These are phyloP conservation scores for Amphipyra berbera DNA, from an alignment of 2,888 invertebrate genomes.

Conservation along the genomic window DNA sequence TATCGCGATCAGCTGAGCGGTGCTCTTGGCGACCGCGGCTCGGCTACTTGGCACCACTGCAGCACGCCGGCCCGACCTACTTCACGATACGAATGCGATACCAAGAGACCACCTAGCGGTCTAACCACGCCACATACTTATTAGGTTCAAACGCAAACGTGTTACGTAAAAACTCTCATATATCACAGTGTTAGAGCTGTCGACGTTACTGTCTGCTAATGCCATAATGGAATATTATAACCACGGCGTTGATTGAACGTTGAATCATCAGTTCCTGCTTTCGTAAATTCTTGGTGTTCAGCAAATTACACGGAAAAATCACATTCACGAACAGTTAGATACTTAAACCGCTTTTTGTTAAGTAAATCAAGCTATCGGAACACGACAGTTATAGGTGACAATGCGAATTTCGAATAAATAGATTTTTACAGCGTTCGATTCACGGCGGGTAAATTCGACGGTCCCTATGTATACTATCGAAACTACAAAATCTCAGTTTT, in stretches of 20 bases:
- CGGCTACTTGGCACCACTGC: constrained; percentile 66
- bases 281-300: constrained; percentile 44
- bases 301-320: constrained; percentile 34
- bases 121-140: constrained; percentile 36
- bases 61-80: constrained; percentile 65
- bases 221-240: constrained; percentile 41
- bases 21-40: constrained; percentile 66
- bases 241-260: constrained; percentile 28
- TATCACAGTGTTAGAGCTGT: constrained; percentile 27
- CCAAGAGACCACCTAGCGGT: constrained; percentile 39
- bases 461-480: no score
- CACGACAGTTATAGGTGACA: constrained; percentile 28
- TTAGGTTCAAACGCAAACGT: constrained; percentile 19
- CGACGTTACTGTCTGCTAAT: constrained; percentile 18
- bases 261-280: constrained; percentile 46
- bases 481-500: no score
- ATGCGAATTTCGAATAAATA: constrained; percentile 21
- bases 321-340: constrained; percentile 35
- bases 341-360: constrained; percentile 32
- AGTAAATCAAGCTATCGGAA: constrained; percentile 20
- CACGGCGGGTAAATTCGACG: constrained; percentile 2
- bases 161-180: constrained; percentile 41
- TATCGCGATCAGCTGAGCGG: constrained; percentile 82
- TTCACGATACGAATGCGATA: constrained; percentile 51
- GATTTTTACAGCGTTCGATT: constrained; percentile 3